phyloP scores from a whole-genome alignment of 2,797 vertebrate species.

The Anomalospiza imberbis region DNA sequence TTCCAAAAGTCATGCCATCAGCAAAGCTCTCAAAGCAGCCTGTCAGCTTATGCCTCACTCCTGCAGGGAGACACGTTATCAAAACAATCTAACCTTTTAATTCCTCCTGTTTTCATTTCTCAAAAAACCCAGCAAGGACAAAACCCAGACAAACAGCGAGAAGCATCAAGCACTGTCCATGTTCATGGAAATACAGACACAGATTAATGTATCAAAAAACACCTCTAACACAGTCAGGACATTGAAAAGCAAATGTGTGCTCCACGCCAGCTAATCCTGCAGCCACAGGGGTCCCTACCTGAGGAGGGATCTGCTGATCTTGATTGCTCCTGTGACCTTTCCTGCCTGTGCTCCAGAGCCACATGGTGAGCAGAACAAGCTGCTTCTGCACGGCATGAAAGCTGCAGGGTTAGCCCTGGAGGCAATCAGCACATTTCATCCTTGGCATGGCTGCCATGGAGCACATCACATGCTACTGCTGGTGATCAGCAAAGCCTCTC shows the following conservation, averaged over 20 bases:
- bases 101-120: neutral
- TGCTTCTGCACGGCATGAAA: neutral
- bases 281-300: slow-evolving; percentile 43
- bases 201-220: neutral
- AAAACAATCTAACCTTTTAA: slow-evolving; percentile 36
- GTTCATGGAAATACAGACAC: neutral
- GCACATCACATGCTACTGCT: neutral
- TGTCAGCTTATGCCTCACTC: neutral
- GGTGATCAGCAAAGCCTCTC: slow-evolving; percentile 3
- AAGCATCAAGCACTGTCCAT: neutral
- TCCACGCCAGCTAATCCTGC: neutral
- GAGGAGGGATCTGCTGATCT: slow-evolving; percentile 33
- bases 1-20: neutral
- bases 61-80: neutral
- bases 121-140: neutral
- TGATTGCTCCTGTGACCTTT: slow-evolving; percentile 62
- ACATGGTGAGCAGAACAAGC: slow-evolving; percentile 59
- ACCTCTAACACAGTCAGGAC: neutral
- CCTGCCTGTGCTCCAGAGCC: slow-evolving; percentile 40
- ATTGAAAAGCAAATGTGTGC: neutral
- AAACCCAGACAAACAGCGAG: neutral
- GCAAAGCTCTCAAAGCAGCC: neutral
- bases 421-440: slow-evolving; percentile 51
- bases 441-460: neutral
- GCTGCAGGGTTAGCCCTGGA: slow-evolving; percentile 25